Evolutionary conservation across 2,113 vertebrate genomes (phyloP).

Genomic region (Athene noctua): DNA sequence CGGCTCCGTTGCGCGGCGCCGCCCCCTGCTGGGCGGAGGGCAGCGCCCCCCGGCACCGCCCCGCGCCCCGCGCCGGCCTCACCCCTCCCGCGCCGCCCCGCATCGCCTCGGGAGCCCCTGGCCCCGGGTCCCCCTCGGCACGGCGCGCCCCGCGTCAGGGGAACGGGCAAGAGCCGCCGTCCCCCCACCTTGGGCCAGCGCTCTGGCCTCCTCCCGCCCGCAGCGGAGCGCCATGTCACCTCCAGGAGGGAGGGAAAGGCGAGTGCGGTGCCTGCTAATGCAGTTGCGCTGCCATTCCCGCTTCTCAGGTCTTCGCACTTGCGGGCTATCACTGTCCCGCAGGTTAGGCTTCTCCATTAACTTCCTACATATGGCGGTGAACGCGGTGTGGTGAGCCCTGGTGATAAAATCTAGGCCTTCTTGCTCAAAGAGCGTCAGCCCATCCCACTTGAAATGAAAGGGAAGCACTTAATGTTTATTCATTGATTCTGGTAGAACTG

Average conservation of each 20-base stretch:
- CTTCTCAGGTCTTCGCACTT: neutral
- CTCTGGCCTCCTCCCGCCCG: neutral
- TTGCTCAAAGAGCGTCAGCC: neutral
- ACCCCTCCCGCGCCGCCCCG: neutral
- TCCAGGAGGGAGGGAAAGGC: neutral
- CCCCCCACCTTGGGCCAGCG: neutral
- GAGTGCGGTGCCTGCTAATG: neutral
- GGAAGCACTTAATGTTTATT: conserved; percentile 53
- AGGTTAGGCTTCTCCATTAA: neutral
- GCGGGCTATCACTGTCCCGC: neutral
- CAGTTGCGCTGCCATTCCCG: neutral
- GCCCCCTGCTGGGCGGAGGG: neutral
- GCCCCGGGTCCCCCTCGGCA: neutral
- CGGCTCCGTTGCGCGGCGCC: neutral
- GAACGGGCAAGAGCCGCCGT: neutral
- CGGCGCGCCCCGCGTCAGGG: fast-evolving
- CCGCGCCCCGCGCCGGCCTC: neutral
- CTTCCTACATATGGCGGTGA: neutral
- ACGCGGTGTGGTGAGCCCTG: neutral
- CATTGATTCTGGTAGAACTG: conserved; percentile 49
- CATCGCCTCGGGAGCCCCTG: neutral
- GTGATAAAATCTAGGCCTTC: conserved; percentile 4
- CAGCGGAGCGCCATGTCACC: neutral
- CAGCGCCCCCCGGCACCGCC: neutral
- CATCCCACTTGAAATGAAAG: neutral